Evolutionary conservation across 2,113 vertebrate species (phyloP).

Genomic region (Leucoraja erinaceus): DNA sequence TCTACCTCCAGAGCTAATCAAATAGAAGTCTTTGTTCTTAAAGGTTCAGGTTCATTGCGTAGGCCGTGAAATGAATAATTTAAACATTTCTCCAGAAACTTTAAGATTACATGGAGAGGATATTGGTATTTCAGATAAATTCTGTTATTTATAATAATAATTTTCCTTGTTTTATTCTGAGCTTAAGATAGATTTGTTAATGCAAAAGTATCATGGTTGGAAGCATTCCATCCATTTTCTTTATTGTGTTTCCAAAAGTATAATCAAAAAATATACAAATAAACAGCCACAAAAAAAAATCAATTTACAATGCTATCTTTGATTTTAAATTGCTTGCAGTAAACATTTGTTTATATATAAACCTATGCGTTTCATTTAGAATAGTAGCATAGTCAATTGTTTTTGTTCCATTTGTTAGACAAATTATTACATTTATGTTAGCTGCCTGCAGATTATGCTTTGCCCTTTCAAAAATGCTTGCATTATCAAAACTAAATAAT

Average conservation of each 20-base stretch:
- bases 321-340: neutral
- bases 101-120: neutral
- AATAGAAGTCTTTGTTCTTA: constrained; percentile 8
- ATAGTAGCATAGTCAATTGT: neutral
- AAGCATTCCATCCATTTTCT: neutral
- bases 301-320: constrained; percentile 1
- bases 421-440: neutral
- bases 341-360: constrained; percentile 17
- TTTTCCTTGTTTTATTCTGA: neutral
- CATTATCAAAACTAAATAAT: too few species aligned
- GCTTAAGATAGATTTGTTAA: neutral
- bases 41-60: neutral
- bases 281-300: neutral
- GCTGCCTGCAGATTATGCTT: neutral
- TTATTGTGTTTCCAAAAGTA: neutral
- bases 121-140: neutral
- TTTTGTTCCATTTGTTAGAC: neutral
- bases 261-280: neutral
- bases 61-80: neutral
- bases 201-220: neutral
- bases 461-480: too few species aligned
- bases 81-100: neutral
- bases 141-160: constrained; percentile 13
- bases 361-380: neutral
- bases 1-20: neutral